Evolutionary conservation across 2,113 vertebrate species (phyloP), one percentile per base, ranked within the genome.

Genomic region (Chionodraco myersi): DNA sequence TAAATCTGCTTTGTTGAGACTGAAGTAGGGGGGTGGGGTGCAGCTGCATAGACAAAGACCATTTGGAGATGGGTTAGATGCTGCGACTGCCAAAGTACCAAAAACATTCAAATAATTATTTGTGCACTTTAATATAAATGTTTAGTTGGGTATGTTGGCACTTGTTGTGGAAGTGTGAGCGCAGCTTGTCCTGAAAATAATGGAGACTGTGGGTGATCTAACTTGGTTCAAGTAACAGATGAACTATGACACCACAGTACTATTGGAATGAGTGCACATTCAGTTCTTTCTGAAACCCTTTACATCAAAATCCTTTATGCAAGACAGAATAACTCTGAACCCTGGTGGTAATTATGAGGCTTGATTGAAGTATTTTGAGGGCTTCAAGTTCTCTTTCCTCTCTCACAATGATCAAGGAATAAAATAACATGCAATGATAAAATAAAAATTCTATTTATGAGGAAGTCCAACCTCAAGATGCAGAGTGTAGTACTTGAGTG

Each of bases 11-110:
- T 88, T 91, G 87, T 86, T 79, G 67, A 26, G 58, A 54, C 10
- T 57, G 47, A 41, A 21, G 3, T 30, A 77, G 72, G 58, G 80
- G 85, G 36, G 36, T 6, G 36, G 36, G 36, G 36, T 6, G 57
- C 86, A 89, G 86, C 84, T 89, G 88, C 77, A 58, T 13, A 72
- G 73, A 91, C 90, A 91, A 91, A 91, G 79, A 83, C 12, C 58
- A 45, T 76, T 53, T 63, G 34, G 10, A 47, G n/a, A 82, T 45
- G 34, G 48, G 52, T 5, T 2, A 70, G 57, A 85, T 61, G 63
- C 41, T 62, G 54, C 4, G 57, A 15, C 30, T 45, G 13, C 52
- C 64, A 71, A 15, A 72, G 10, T 63, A 56, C 41, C 13, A 59
- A 53, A 61, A 21, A 5, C 61, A 10, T 41, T 44, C 18, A 51